phyloP scores from a whole-genome alignment of 2,888 invertebrate species.

The Chrysina gloriosa region DNA sequence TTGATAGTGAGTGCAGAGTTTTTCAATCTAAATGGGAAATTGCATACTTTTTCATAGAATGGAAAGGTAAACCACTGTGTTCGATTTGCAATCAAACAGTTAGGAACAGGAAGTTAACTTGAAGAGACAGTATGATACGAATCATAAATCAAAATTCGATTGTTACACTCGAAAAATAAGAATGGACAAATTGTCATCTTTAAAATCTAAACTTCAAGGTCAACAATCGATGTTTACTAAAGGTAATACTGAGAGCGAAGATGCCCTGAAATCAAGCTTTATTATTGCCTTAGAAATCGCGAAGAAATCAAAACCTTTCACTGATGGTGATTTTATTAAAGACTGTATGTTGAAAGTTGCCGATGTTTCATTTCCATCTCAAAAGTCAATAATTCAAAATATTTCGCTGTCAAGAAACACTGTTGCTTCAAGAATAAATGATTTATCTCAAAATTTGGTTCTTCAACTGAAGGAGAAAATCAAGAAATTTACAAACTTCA shows the following conservation, averaged over 20 bases:
- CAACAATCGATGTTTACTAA: neutral
- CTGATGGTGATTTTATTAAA: neutral
- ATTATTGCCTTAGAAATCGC: neutral
- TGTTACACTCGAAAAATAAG: neutral
- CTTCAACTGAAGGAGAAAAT: neutral
- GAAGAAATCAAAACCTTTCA: neutral
- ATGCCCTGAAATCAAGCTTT: neutral
- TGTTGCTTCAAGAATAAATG: neutral
- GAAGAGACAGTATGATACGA: neutral
- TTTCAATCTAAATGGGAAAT: neutral
- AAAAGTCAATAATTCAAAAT: neutral
- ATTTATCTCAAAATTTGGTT: neutral
- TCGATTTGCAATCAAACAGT: neutral
- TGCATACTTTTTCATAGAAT: neutral
- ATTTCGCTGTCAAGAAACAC: neutral
- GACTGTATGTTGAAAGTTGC: neutral
- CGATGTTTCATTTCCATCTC: neutral
- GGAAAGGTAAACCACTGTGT: neutral
- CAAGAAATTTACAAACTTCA: neutral
- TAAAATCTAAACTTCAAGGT: neutral
- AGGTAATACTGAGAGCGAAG: neutral
- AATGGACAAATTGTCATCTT: neutral
- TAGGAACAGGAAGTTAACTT: neutral
- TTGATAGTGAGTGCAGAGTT: neutral
- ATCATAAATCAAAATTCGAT: neutral